Percentiles rank a stretch among this genome's conserved stretches.
Conservation (phyloP, 2,888 invertebrate species). For the Steromphala cineraria region DNA sequence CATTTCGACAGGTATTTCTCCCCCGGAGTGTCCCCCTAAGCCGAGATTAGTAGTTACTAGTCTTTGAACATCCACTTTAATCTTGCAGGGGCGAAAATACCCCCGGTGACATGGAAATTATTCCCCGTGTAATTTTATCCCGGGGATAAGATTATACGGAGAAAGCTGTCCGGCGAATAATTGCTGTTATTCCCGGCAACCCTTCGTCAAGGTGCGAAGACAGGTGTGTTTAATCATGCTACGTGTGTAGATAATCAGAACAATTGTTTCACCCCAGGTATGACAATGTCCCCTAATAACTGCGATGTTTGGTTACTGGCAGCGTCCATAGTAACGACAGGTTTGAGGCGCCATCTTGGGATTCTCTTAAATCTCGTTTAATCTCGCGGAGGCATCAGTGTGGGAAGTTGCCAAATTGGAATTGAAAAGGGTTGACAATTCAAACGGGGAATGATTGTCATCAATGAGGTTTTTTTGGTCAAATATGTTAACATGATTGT, state of each 20-base stretch:
- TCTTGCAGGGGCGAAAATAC: neutral
- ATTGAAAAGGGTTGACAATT: too few relatives aligned
- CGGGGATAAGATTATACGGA: neutral
- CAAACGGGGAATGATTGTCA: too few relatives aligned
- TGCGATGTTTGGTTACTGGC: neutral
- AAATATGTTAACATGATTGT: too few relatives aligned
- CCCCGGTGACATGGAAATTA: conserved; percentile 3
- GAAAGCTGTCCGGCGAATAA: neutral
- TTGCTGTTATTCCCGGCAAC: neutral
- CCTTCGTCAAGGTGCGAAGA: neutral
- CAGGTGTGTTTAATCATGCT: neutral
- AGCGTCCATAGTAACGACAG: neutral
- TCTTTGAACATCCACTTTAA: neutral
- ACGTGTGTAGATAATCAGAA: neutral
- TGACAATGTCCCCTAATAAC: neutral
- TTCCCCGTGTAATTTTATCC: conserved; percentile 2
- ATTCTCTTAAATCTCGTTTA: too few relatives aligned
- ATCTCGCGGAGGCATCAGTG: too few relatives aligned
- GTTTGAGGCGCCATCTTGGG: neutral
- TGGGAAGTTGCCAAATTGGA: too few relatives aligned
- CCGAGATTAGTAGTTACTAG: neutral
- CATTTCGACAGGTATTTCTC: neutral
- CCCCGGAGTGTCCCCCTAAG: neutral
- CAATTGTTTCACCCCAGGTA: neutral
- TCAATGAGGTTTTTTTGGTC: too few relatives aligned